phyloP scores from a whole-genome alignment of 2,797 vertebrate genomes.

The Hippoglossus hippoglossus region DNA sequence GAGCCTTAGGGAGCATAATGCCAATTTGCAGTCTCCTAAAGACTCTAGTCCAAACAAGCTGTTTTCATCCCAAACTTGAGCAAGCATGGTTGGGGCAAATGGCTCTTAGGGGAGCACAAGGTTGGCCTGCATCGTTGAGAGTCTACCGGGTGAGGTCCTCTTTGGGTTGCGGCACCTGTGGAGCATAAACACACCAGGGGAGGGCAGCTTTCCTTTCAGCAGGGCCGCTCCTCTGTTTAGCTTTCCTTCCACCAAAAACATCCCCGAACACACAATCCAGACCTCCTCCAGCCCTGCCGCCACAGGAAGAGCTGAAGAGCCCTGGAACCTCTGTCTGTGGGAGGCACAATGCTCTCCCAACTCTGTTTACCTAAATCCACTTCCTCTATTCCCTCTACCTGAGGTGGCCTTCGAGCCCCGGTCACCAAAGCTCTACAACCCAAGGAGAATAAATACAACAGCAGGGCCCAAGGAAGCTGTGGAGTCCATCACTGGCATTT shows the following conservation, averaged over 20 bases:
- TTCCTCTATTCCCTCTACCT: constrained; percentile 70
- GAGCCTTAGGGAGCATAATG: not conserved
- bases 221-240: constrained; percentile 69
- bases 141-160: constrained; percentile 56
- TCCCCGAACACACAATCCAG: constrained; percentile 79
- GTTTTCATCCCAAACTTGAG: constrained; percentile 20
- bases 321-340: constrained; percentile 63
- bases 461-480: constrained; percentile 34
- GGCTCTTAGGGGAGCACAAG: constrained; percentile 23
- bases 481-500: constrained; percentile 51
- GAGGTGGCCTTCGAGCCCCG: constrained; percentile 62
- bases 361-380: constrained; percentile 76
- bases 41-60: not conserved
- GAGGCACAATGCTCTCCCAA: constrained; percentile 74
- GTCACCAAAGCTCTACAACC: constrained; percentile 55
- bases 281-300: constrained; percentile 64
- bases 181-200: constrained; percentile 74
- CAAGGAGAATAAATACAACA: constrained; percentile 57
- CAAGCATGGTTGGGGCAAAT: constrained; percentile 22
- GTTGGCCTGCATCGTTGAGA: constrained; percentile 37
- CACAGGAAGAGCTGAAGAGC: constrained; percentile 73
- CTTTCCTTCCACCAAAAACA: constrained; percentile 77
- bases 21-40: not conserved
- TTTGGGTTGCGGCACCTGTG: constrained; percentile 71
- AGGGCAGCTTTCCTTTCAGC: constrained; percentile 75